phyloP scores from a whole-genome alignment of 2,888 invertebrate genomes.

The Rhaphigaster nebulosa region DNA sequence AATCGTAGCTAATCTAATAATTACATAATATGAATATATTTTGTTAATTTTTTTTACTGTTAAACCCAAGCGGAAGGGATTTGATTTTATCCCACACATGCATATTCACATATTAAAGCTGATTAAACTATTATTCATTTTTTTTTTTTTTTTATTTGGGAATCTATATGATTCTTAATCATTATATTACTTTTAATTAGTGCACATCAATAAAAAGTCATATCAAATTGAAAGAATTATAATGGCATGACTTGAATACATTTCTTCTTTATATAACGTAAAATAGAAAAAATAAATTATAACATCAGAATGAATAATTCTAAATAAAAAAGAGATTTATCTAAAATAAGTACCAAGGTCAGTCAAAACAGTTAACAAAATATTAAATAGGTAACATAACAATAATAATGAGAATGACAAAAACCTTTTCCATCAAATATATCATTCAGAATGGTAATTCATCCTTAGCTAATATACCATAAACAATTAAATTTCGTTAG shows the following conservation, averaged over 20 bases:
- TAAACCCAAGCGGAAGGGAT: background rate
- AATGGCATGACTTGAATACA: background rate
- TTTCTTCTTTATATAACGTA: background rate
- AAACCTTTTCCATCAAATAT: background rate
- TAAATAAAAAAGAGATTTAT: background rate
- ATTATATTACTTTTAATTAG: background rate
- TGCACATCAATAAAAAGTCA: background rate
- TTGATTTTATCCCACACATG: background rate
- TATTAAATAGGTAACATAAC: background rate
- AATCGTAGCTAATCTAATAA: background rate
- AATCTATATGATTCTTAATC: background rate
- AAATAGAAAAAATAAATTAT: background rate
- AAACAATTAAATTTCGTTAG: background rate
- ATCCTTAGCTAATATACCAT: background rate
- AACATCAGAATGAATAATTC: background rate
- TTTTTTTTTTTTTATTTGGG: background rate
- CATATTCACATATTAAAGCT: background rate
- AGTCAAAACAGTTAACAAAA: background rate
- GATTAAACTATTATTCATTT: background rate
- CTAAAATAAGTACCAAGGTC: constrained; percentile 16
- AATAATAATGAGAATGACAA: background rate
- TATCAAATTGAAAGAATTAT: background rate
- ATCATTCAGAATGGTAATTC: background rate
- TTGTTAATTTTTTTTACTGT: background rate
- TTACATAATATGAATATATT: background rate